These are phyloP conservation scores for Heteropelma amictum DNA, from an alignment of 2,888 invertebrate genomes.

Conservation along the genomic window DNA sequence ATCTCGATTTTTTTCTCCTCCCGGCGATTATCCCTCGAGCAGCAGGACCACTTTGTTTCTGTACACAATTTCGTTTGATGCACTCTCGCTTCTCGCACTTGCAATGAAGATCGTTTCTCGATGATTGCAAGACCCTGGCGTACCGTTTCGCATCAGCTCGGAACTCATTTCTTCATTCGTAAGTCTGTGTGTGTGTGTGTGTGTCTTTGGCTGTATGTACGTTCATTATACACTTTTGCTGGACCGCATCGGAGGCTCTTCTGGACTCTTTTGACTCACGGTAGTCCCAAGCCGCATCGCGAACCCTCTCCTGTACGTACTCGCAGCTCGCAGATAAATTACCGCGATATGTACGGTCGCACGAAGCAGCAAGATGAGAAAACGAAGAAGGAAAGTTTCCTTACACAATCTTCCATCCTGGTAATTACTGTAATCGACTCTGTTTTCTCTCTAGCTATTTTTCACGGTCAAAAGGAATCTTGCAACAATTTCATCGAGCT, in stretches of 20 bases:
- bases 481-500: too few relatives aligned
- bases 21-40: neutral
- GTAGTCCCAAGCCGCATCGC: constrained; percentile 5
- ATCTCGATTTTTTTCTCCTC: constrained; percentile 20
- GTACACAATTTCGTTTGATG: neutral
- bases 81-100: too few relatives aligned
- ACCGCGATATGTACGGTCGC: constrained; percentile 41
- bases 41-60: neutral
- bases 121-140: constrained; percentile 38
- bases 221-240: neutral
- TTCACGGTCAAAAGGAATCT: neutral
- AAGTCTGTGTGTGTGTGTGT: neutral
- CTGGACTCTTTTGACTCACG: constrained; percentile 15
- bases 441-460: neutral
- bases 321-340: constrained; percentile 46
- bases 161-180: neutral
- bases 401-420: constrained; percentile 51
- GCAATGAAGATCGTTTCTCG: constrained; percentile 49
- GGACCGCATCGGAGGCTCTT: constrained; percentile 5
- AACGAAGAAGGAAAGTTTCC: constrained; percentile 18
- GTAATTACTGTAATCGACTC: constrained; percentile 57
- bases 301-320: constrained; percentile 1
- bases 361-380: neutral
- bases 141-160: constrained; percentile 33
- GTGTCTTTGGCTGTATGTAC: neutral